These are phyloP conservation scores for Tachina lurida DNA, from an alignment of 2,888 invertebrate genomes.

Conservation along the genomic window DNA sequence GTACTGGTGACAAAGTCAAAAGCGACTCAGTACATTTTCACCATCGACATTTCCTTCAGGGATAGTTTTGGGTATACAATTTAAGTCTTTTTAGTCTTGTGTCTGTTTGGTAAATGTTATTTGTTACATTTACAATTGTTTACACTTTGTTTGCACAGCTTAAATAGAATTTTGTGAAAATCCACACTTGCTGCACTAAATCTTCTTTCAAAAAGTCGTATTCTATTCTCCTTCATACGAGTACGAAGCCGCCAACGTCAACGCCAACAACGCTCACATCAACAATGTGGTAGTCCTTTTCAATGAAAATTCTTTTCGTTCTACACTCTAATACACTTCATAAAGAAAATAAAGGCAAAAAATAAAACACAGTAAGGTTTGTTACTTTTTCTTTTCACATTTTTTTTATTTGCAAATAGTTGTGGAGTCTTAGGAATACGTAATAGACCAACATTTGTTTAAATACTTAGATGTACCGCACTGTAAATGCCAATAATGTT, in stretches of 20 bases:
- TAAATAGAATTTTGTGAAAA: constrained; percentile 73
- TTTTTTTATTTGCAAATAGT: constrained; percentile 23
- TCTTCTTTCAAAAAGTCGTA: constrained; percentile 68
- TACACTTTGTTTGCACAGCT: constrained; percentile 71
- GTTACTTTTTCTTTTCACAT: neutral
- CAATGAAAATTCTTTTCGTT: constrained; percentile 20
- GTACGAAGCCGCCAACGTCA: constrained; percentile 41
- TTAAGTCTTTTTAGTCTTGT: constrained; percentile 5
- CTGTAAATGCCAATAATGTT: constrained; percentile 1
- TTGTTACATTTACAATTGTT: constrained; percentile 71
- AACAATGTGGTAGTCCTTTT: constrained; percentile 34
- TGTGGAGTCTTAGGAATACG: constrained; percentile 16
- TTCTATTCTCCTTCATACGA: constrained; percentile 35
- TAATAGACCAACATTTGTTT: constrained; percentile 21
- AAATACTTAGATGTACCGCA: constrained; percentile 11
- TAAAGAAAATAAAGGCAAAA: neutral
- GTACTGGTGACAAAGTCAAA: too few species aligned
- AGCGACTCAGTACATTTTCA: too few species aligned
- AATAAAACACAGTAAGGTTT: constrained; percentile 13
- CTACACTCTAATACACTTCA: neutral
- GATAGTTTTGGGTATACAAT: constrained; percentile 30
- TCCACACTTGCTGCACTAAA: constrained; percentile 70
- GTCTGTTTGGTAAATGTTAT: constrained; percentile 60
- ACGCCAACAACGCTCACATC: constrained; percentile 18
- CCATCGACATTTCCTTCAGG: too few species aligned